phyloP scores from a whole-genome alignment of 2,797 vertebrate species.

The Microhierax caerulescens region DNA sequence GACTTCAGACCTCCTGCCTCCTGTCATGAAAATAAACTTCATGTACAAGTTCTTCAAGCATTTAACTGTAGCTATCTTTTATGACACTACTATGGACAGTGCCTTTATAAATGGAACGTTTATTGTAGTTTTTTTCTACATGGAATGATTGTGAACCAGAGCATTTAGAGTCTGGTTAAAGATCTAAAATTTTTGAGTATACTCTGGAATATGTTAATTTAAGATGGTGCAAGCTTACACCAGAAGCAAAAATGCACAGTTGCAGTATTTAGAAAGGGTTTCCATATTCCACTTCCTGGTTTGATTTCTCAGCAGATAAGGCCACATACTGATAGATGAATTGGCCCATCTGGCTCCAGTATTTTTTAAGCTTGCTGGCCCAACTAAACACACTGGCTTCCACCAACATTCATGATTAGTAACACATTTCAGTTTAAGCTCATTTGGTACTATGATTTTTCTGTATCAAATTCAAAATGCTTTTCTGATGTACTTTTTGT shows the following conservation, averaged over 20 bases:
- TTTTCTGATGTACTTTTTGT: not conserved
- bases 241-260: not conserved
- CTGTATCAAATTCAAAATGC: not conserved
- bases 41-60: not conserved
- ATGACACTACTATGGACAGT: not conserved
- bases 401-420: constrained; percentile 27
- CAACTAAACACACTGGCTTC: not conserved
- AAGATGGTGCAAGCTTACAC: not conserved
- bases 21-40: not conserved
- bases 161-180: not conserved
- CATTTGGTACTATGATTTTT: not conserved
- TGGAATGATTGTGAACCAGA: not conserved
- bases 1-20: not conserved
- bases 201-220: not conserved
- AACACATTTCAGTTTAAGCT: constrained; percentile 31
- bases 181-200: not conserved
- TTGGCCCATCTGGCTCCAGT: constrained; percentile 37
- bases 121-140: not conserved
- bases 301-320: constrained; percentile 35
- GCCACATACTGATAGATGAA: not conserved
- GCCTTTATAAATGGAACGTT: not conserved
- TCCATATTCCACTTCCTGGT: not conserved
- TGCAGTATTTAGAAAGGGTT: not conserved
- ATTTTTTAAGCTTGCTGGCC: constrained; percentile 20
- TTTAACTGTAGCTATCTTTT: not conserved